These are phyloP conservation scores for Chaetogeoica ovagalla DNA, from an alignment of 2,888 invertebrate genomes.

Conservation along the genomic window DNA sequence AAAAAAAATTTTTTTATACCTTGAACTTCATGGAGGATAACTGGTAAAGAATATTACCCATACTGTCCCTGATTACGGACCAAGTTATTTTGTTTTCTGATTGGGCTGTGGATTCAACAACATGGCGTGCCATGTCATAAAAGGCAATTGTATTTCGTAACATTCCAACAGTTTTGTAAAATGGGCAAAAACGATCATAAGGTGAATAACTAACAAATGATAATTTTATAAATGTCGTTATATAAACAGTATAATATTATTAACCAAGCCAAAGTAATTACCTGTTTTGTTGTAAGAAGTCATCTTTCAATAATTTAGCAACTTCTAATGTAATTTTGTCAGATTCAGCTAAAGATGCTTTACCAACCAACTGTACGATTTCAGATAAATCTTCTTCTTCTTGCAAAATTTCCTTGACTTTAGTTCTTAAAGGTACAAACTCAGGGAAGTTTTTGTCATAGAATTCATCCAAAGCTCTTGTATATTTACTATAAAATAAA, in stretches of 20 bases:
- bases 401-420: slow-evolving; percentile 92
- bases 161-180: slow-evolving; percentile 99
- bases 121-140: slow-evolving; percentile 97
- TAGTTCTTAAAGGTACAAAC: slow-evolving; percentile 95
- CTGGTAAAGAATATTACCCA: slow-evolving; percentile 95
- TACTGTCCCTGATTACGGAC: slow-evolving; percentile 94
- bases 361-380: slow-evolving; percentile 99
- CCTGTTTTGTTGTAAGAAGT: slow-evolving; percentile 99
- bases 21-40: slow-evolving; percentile 99
- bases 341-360: slow-evolving; percentile 96
- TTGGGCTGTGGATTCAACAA: slow-evolving; percentile 97
- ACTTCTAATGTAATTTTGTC: slow-evolving; percentile 99
- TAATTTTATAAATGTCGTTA: slow-evolving; percentile 20
- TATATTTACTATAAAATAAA: slow-evolving; percentile 80
- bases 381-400: slow-evolving; percentile 99
- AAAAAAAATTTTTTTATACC: slow-evolving; percentile 62
- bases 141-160: slow-evolving; percentile 96
- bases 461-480: slow-evolving; percentile 97
- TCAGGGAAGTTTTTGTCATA: slow-evolving; percentile 98
- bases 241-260: background rate
- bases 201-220: slow-evolving; percentile 74
- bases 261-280: slow-evolving; percentile 58
- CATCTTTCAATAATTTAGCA: slow-evolving; percentile 96
- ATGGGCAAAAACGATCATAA: slow-evolving; percentile 97
- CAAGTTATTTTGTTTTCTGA: slow-evolving; percentile 99